These are phyloP conservation scores for Clinocottus analis DNA, from an alignment of 2,113 vertebrate genomes.

Conservation along the genomic window DNA sequence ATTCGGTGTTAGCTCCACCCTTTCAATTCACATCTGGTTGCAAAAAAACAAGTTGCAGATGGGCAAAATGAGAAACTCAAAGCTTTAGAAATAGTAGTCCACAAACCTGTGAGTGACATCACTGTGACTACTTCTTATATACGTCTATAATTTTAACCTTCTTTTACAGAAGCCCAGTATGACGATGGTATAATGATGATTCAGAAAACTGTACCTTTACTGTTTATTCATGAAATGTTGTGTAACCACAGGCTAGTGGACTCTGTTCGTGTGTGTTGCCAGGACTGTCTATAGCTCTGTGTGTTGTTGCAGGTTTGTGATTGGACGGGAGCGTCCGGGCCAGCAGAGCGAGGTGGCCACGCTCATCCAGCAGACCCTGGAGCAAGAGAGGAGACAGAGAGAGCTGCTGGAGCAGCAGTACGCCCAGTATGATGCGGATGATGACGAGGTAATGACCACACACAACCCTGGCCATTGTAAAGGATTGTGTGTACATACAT, in stretches of 20 bases:
- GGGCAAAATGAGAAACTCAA: neutral
- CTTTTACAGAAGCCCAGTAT: neutral
- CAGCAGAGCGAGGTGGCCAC: constrained; percentile 98
- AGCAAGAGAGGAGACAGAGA: constrained; percentile 94
- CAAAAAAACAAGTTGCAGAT: neutral
- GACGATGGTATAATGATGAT: neutral
- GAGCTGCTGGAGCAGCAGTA: constrained; percentile 97
- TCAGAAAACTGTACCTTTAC: neutral
- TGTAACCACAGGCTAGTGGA: neutral
- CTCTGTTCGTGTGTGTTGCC: neutral
- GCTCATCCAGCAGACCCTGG: constrained; percentile 97
- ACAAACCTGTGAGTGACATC: neutral
- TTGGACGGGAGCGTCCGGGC: constrained; percentile 96
- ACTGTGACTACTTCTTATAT: neutral
- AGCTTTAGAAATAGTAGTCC: neutral
- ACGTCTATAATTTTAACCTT: neutral
- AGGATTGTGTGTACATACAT: neutral
- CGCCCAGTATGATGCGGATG: constrained; percentile 94
- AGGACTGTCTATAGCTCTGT: constrained; percentile 5
- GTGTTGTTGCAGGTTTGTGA: constrained; percentile 90
- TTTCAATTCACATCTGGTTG: neutral
- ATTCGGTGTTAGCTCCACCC: too few relatives aligned
- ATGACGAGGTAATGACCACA: constrained; percentile 90
- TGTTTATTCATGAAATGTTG: neutral
- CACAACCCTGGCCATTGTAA: neutral